Conservation (phyloP, 1,140 invertebrate genomes). For the Heliconius hermathena region DNA sequence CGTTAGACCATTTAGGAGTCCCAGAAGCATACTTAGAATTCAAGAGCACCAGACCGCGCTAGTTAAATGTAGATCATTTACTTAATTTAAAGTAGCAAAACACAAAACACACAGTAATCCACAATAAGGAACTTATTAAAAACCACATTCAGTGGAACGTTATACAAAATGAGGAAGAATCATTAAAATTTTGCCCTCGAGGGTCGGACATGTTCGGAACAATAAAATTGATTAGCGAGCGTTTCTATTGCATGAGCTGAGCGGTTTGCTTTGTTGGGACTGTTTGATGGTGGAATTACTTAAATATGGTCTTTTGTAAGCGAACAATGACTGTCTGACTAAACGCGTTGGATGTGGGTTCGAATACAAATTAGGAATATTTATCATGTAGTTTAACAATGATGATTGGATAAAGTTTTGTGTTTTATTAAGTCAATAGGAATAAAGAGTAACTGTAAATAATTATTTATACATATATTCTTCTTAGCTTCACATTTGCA, state of each 20-base stretch:
- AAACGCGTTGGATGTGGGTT: neutral
- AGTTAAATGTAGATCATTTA: neutral
- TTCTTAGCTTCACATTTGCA: neutral
- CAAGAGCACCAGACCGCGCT: neutral
- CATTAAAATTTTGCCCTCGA: constrained; percentile 47
- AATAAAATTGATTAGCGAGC: constrained; percentile 27
- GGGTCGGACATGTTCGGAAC: constrained; percentile 39
- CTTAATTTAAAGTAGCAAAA: constrained; percentile 1
- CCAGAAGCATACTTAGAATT: no score
- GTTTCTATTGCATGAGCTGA: neutral
- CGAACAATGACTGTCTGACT: neutral
- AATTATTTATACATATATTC: no score
- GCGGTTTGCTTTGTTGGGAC: constrained; percentile 15
- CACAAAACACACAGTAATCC: constrained; percentile 12
- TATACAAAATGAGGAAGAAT: constrained; percentile 45
- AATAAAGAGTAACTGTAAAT: no score
- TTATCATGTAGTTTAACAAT: no score
- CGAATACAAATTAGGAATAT: neutral
- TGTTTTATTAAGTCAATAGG: no score
- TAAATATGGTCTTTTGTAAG: neutral
- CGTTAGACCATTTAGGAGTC: no score
- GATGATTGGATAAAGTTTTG: no score
- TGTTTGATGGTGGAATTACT: constrained; percentile 1
- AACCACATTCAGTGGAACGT: constrained; percentile 39
- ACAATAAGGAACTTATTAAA: constrained; percentile 34